Conservation (phyloP, 2,888 invertebrate genomes). For the Mesodorylaimus sp. region DNA sequence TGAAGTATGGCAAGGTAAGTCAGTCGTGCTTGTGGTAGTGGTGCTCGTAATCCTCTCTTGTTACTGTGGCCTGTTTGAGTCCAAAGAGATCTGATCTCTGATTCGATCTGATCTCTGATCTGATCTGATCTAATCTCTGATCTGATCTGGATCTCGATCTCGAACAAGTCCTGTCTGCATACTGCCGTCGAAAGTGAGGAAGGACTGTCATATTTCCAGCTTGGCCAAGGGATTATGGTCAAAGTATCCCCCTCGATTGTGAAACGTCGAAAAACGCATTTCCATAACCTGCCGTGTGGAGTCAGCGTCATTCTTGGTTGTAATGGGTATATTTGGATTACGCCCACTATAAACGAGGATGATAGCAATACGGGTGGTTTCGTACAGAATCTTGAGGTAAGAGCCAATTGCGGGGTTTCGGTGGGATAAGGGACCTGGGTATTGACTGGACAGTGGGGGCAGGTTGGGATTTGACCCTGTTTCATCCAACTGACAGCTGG, state of each 20-base stretch:
- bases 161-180: too few relatives aligned
- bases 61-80: neutral
- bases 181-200: too few relatives aligned
- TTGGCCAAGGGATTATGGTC: slow-evolving; percentile 65
- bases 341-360: slow-evolving; percentile 40
- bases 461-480: too few relatives aligned
- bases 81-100: slow-evolving; percentile 3
- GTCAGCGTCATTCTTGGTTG: slow-evolving; percentile 81
- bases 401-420: too few relatives aligned
- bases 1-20: slow-evolving; percentile 80
- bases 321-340: slow-evolving; percentile 78
- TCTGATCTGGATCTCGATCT: slow-evolving; percentile 16
- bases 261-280: slow-evolving; percentile 80
- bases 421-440: too few relatives aligned
- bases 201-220: too few relatives aligned
- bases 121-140: too few relatives aligned
- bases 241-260: slow-evolving; percentile 78
- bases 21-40: neutral
- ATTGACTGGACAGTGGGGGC: too few relatives aligned
- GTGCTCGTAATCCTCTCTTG: neutral
- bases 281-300: slow-evolving; percentile 76
- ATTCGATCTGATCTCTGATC: neutral
- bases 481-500: too few relatives aligned
- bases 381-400: slow-evolving; percentile 55
- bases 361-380: slow-evolving; percentile 44